Evolutionary conservation across 2,113 vertebrate species (phyloP).

Genomic region (Hemiprocne comata): DNA sequence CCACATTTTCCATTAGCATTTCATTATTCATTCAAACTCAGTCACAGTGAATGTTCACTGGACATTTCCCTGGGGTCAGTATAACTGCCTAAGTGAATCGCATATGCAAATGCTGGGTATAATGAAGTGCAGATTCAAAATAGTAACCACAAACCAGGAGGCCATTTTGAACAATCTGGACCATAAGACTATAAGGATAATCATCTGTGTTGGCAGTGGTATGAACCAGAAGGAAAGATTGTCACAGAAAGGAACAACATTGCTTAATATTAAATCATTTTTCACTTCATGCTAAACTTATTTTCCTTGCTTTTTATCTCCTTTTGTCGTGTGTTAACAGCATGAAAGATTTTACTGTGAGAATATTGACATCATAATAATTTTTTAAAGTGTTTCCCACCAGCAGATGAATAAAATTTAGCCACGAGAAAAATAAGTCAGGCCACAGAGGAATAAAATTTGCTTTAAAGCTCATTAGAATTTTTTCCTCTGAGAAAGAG

Average conservation of each 20-base stretch:
- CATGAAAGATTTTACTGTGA: background rate
- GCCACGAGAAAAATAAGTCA: background rate
- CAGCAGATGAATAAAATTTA: background rate
- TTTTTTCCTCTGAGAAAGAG: background rate
- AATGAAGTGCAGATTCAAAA: constrained; percentile 13
- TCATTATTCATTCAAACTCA: constrained; percentile 20
- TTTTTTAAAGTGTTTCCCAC: background rate
- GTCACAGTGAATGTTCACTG: background rate
- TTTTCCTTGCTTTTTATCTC: background rate
- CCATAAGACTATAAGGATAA: background rate
- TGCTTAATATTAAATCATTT: background rate
- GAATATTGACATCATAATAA: background rate
- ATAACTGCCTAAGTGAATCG: background rate
- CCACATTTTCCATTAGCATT: constrained; percentile 2
- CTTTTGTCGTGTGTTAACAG: background rate
- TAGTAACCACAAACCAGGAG: background rate
- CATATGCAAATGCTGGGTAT: constrained; percentile 3
- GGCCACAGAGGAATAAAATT: background rate
- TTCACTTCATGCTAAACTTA: background rate
- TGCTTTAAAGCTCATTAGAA: background rate
- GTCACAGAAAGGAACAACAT: background rate
- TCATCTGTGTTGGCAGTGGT: background rate
- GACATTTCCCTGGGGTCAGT: background rate
- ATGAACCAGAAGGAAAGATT: background rate
- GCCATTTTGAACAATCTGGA: background rate